These are phyloP conservation scores for Schmidtea mediterranea DNA, from an alignment of 1,140 invertebrate genomes.

Conservation along the genomic window DNA sequence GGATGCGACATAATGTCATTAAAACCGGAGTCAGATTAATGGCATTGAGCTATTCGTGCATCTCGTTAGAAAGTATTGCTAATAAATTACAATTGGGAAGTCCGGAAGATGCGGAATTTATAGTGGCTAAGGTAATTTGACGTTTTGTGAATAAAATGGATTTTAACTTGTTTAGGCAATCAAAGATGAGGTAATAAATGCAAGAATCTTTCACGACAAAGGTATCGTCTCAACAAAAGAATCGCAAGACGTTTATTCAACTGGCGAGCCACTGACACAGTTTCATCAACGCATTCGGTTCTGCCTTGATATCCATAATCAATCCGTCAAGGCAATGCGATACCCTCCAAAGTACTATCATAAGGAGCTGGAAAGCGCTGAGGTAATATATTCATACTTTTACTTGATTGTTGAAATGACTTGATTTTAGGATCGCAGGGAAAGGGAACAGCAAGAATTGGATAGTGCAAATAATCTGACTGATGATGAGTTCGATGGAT, in stretches of 20 bases:
- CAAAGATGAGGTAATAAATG: constrained; percentile 88
- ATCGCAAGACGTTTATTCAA: constrained; percentile 82
- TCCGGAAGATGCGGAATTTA: constrained; percentile 88
- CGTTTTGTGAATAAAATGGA: no score
- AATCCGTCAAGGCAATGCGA: constrained; percentile 65
- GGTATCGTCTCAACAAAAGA: constrained; percentile 90
- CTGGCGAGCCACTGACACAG: constrained; percentile 70
- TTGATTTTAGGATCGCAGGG: constrained; percentile 44
- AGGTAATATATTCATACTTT: constrained; percentile 27
- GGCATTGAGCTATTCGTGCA: constrained; percentile 76
- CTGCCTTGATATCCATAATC: constrained; percentile 77
- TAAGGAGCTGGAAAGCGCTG: constrained; percentile 82
- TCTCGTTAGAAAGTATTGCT: constrained; percentile 74
- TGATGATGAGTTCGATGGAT: constrained; percentile 71
- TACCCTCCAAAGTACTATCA: constrained; percentile 96
- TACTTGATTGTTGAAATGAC: no score
- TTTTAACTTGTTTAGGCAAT: constrained; percentile 41
- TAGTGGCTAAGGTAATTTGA: constrained; percentile 85
- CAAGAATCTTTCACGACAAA: constrained; percentile 68
- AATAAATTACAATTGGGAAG: constrained; percentile 68
- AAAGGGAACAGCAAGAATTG: constrained; percentile 80
- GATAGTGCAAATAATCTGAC: constrained; percentile 95
- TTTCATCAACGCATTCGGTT: constrained; percentile 94
- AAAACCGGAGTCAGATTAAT: constrained; percentile 92
- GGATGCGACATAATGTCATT: constrained; percentile 82